Base-by-base conservation (phyloP, 2,113 vertebrate genomes). In the Leucosticte australis region DNA sequence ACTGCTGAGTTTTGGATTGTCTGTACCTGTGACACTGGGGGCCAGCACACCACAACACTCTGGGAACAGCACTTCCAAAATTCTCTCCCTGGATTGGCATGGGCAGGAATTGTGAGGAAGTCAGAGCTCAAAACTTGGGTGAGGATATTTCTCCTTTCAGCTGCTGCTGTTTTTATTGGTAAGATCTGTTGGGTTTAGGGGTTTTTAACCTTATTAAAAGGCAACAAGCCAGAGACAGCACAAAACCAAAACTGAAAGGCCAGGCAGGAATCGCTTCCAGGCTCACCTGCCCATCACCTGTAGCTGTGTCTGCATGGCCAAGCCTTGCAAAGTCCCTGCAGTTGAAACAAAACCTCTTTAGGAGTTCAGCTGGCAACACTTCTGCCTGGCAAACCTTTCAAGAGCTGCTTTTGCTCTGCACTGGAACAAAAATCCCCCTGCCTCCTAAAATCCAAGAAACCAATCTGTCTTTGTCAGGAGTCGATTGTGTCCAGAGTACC, bases 381-480 rank as follows among this genome's bases (percentile, higher is more conserved):
- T 35, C 24, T 76, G 19, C 17, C n/a, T 79, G 74, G 79, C 31
- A 94, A 74, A 83, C 20, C 31, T 91, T 82, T 56, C 63, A 82
- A 46, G 71, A 57, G 33, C 53, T 42, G 62, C 19, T 41, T 89
- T 60, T 84, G 42, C 81, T 92, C 37, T 91, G 68, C 55, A 21
- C 41, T 77, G 75, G 41, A 90, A 35, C 15, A 80, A 83, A 82
- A 86, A 46, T 55, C 41, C 65, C 49, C 23, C 63, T 69, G 85
- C 49, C 78, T 88, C 31, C 75, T 60, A 9, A 92, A 95, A 75
- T 89, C n/a, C 77, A 69, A 57, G 87, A 35, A 82, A 42, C 31
- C 59, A 76, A 92, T 94, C 39, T 11, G 21, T 83, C 82, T 68
- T 67, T 86, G 70, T 94, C 78, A 73, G 64, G 60, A 91, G 62